Conservation (phyloP, 2,888 invertebrate species). For the Dimorphilus gyrociliatus region DNA sequence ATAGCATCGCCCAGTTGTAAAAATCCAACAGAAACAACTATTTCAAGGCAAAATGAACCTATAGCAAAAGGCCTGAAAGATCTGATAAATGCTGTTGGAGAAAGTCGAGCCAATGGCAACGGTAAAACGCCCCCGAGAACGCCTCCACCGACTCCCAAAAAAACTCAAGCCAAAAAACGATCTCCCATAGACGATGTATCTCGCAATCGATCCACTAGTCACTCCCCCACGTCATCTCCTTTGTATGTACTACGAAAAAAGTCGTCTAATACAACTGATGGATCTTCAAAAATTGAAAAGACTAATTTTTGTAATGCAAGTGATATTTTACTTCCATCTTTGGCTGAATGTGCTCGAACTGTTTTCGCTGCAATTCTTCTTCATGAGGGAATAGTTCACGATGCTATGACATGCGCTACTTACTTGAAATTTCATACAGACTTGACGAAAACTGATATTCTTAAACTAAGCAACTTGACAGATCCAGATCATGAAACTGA, state of each 20-base stretch:
- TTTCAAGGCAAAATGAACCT: too few relatives aligned
- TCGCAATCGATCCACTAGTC: too few relatives aligned
- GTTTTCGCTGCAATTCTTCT: slow-evolving; percentile 89
- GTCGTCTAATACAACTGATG: too few relatives aligned
- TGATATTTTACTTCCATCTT: slow-evolving; percentile 75
- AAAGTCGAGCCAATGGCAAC: slow-evolving; percentile 60
- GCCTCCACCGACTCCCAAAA: slow-evolving; percentile 42
- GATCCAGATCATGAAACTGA: too few relatives aligned
- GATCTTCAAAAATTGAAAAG: too few relatives aligned
- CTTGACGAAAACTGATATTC: slow-evolving; percentile 32
- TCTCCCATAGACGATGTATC: too few relatives aligned
- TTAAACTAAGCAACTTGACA: too few relatives aligned
- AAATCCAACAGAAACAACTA: too few relatives aligned
- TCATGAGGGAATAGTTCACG: slow-evolving; percentile 93
- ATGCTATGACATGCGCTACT: slow-evolving; percentile 92
- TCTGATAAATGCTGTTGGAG: too few relatives aligned
- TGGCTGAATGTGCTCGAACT: slow-evolving; percentile 77
- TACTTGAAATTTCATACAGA: slow-evolving; percentile 63
- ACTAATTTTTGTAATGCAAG: too few relatives aligned
- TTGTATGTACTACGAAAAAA: slow-evolving; percentile 2
- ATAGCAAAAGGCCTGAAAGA: too few relatives aligned
- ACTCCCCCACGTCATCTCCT: neutral
- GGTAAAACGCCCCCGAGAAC: slow-evolving; percentile 55
- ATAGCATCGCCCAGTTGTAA: too few relatives aligned
- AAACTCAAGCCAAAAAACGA: slow-evolving; percentile 32